Evolutionary conservation across 2,888 invertebrate species (phyloP).

Genomic region (Resseliella maxima): DNA sequence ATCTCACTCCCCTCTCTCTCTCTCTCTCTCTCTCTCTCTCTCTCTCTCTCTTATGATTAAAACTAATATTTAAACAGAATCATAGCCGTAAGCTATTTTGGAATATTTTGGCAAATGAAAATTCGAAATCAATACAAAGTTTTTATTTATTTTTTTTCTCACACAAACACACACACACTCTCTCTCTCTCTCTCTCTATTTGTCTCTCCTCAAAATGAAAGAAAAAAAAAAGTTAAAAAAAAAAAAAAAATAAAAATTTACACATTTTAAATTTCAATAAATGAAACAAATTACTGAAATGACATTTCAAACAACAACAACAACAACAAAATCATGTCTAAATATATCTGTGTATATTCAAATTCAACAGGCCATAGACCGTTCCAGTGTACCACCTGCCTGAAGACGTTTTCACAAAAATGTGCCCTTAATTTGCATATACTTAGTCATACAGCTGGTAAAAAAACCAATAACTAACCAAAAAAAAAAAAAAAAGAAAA

Average conservation of each 20-base stretch:
- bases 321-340: conserved; percentile 31
- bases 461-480: conserved; percentile 22
- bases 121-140: too few species aligned
- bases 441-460: conserved; percentile 69
- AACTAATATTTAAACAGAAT: too few species aligned
- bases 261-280: neutral
- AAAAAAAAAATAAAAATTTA: neutral
- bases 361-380: conserved; percentile 67
- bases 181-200: too few species aligned
- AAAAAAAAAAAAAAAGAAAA: neutral
- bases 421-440: conserved; percentile 73
- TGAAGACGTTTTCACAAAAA: conserved; percentile 72
- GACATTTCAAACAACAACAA: neutral
- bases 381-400: conserved; percentile 72
- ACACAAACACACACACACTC: too few species aligned
- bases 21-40: too few species aligned
- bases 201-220: too few species aligned
- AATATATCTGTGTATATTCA: conserved; percentile 35
- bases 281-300: neutral
- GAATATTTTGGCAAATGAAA: too few species aligned
- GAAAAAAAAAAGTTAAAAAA: neutral
- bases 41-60: too few species aligned
- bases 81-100: too few species aligned
- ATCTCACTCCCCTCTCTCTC: too few species aligned
- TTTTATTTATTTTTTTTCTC: too few species aligned